Evolutionary conservation across 2,797 vertebrate species (phyloP).

Genomic region (Gephyroberyx darwinii): DNA sequence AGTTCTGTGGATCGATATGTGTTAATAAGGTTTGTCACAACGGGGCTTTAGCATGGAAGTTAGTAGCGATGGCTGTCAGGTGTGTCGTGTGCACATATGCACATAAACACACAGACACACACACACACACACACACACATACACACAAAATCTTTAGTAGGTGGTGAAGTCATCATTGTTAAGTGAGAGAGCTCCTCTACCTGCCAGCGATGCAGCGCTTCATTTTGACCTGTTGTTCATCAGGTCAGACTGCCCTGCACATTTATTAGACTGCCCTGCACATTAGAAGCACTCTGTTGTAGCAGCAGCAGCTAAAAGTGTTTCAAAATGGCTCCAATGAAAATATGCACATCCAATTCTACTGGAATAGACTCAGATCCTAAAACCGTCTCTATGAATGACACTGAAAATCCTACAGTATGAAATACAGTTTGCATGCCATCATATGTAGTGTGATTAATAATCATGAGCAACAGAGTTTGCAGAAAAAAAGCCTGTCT

Average conservation of each 20-base stretch:
- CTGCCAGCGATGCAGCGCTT: constrained; percentile 31
- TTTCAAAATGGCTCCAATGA: constrained; percentile 41
- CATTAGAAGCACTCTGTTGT: background rate
- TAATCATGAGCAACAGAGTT: constrained; percentile 2
- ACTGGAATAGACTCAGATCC: background rate
- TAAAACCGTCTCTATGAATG: background rate
- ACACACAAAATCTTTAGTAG: constrained; percentile 18
- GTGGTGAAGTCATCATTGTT: constrained; percentile 40
- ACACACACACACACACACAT: constrained; percentile 3
- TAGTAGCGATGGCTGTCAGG: constrained; percentile 4
- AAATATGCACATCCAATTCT: background rate
- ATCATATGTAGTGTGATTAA: background rate
- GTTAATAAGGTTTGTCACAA: constrained; percentile 48
- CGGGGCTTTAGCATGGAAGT: constrained; percentile 12
- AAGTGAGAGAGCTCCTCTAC: constrained; percentile 19
- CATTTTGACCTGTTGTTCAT: constrained; percentile 48
- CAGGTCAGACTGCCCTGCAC: constrained; percentile 35
- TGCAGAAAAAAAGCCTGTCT: constrained; percentile 9
- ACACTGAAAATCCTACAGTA: background rate
- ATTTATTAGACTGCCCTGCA: constrained; percentile 15
- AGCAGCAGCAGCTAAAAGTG: constrained; percentile 15
- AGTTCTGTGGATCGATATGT: constrained; percentile 46
- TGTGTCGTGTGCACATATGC: background rate
- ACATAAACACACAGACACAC: background rate
- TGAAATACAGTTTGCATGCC: background rate